These are phyloP conservation scores for Branchellion lobata DNA, from an alignment of 2,888 invertebrate genomes.

Conservation along the genomic window DNA sequence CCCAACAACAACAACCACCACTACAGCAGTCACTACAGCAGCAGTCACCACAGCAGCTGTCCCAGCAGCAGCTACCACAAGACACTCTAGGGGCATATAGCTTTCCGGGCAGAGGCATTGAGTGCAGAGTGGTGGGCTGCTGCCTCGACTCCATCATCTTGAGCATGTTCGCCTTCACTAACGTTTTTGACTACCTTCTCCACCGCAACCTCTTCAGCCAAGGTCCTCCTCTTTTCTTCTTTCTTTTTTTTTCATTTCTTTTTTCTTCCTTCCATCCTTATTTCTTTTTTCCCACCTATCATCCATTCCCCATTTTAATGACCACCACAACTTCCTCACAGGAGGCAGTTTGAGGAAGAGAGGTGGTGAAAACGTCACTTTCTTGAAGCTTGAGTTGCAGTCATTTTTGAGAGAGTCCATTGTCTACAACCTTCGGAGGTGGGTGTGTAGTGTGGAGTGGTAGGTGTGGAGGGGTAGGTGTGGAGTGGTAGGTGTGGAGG, in stretches of 20 bases:
- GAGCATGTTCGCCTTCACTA: slow-evolving; percentile 17
- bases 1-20: not conserved
- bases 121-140: not conserved
- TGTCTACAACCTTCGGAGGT: slow-evolving; percentile 7
- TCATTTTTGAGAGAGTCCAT: slow-evolving; percentile 16
- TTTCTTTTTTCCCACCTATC: too few species aligned
- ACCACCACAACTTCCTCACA: too few species aligned
- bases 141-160: not conserved
- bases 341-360: not conserved
- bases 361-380: not conserved
- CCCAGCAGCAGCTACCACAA: not conserved
- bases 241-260: not conserved
- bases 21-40: too few species aligned
- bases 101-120: not conserved
- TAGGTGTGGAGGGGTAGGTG: too few species aligned
- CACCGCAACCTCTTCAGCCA: not conserved
- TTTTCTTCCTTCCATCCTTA: too few species aligned
- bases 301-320: too few species aligned
- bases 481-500: too few species aligned
- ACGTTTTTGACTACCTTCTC: not conserved
- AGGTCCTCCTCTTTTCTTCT: not conserved
- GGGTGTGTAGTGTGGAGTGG: not conserved
- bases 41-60: not conserved
- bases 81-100: not conserved
- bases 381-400: slow-evolving; percentile 10